Evolutionary conservation across 2,113 vertebrate genomes (phyloP).

Genomic region (Corynorhinus townsendii): DNA sequence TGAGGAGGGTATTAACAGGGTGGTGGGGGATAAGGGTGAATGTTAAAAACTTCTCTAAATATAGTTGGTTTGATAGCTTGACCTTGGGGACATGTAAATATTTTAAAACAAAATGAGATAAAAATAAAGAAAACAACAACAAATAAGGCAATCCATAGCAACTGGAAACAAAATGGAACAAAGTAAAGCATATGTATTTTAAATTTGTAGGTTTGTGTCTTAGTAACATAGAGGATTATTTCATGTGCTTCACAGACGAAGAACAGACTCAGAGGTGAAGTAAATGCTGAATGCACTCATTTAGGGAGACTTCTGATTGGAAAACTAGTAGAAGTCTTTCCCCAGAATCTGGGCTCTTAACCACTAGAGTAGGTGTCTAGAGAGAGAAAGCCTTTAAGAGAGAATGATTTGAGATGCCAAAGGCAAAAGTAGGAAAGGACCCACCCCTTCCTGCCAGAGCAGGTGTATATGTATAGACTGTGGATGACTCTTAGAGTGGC

Average conservation of each 20-base stretch:
- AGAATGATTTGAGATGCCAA: slow-evolving; percentile 21
- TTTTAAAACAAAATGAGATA: background rate
- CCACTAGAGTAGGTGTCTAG: background rate
- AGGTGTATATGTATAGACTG: background rate
- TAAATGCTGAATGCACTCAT: background rate
- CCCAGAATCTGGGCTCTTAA: background rate
- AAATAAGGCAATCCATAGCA: background rate
- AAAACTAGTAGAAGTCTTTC: background rate
- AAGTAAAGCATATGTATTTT: background rate
- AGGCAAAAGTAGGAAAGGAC: background rate
- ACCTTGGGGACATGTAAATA: background rate
- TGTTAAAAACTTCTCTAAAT: background rate
- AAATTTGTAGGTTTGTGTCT: background rate
- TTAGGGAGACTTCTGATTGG: background rate
- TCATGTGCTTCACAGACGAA: background rate
- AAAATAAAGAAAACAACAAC: background rate
- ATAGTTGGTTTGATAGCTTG: background rate
- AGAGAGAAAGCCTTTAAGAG: background rate
- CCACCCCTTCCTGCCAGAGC: background rate
- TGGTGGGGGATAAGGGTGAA: background rate
- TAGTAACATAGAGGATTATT: background rate
- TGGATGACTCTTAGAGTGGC: background rate
- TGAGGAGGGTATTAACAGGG: background rate
- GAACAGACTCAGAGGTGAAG: background rate
- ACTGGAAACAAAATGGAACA: background rate